phyloP scores from a whole-genome alignment of 2,113 vertebrate species.

The Oostethus manadensis region DNA sequence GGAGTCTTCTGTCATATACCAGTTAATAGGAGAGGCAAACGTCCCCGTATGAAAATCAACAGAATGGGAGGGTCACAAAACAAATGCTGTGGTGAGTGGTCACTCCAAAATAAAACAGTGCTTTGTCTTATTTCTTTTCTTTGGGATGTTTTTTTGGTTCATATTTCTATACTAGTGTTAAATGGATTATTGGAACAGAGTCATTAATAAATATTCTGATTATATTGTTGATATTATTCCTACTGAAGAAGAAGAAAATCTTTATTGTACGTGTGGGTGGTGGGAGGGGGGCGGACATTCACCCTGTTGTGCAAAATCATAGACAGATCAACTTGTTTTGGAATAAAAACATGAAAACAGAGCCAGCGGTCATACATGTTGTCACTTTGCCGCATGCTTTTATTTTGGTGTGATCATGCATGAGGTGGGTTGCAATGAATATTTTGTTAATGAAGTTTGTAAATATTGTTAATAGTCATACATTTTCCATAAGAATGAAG shows the following conservation, averaged over 20 bases:
- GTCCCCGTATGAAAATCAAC: constrained; percentile 2
- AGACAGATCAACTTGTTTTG: constrained; percentile 64
- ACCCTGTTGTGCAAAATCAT: constrained; percentile 65
- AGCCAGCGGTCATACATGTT: not conserved
- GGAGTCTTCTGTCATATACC: constrained; percentile 10
- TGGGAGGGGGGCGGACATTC: constrained; percentile 12
- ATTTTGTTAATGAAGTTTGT: too few species aligned
- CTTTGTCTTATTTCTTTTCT: constrained; percentile 56
- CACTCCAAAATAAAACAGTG: constrained; percentile 30
- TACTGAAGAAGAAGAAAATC: constrained; percentile 52
- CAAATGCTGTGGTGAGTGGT: constrained; percentile 29
- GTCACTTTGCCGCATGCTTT: not conserved
- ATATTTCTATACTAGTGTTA: constrained; percentile 74
- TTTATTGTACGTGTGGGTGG: constrained; percentile 47
- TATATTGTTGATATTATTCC: constrained; percentile 68
- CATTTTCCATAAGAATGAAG: too few species aligned
- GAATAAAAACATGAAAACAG: constrained; percentile 66
- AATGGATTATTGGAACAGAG: constrained; percentile 70
- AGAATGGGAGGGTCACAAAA: constrained; percentile 52
- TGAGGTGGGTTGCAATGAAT: not conserved
- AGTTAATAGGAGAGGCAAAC: not conserved
- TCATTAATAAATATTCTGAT: constrained; percentile 66
- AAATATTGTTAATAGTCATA: too few species aligned
- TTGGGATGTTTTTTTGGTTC: constrained; percentile 60
- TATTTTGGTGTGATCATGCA: not conserved